A percentile compares a stretch with the other conserved stretches of the same genome.
Conservation (phyloP, 2,113 vertebrate species). For the Anolis sagrei region DNA sequence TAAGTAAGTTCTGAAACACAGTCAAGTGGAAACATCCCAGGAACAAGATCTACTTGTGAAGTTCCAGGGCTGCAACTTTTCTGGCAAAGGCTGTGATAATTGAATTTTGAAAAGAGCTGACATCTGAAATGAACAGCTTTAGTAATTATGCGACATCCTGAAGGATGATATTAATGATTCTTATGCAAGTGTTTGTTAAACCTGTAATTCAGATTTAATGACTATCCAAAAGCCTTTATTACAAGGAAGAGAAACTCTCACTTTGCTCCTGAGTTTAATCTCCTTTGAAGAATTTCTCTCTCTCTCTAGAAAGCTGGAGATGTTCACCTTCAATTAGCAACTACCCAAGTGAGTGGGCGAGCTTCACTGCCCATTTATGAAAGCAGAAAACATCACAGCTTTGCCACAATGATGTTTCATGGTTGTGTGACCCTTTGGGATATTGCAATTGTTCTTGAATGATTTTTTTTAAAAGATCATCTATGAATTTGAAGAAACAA, state of each 20-base stretch:
- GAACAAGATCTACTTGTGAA: constrained; percentile 43
- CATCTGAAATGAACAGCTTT: constrained; percentile 59
- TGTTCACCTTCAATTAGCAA: constrained; percentile 73
- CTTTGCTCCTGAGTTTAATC: constrained; percentile 69
- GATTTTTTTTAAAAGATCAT: constrained; percentile 17
- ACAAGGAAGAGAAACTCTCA: constrained; percentile 60
- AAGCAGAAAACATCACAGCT: constrained; percentile 64
- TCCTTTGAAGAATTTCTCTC: constrained; percentile 71
- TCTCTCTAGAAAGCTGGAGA: constrained; percentile 59
- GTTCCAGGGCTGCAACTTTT: constrained; percentile 41
- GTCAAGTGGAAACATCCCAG: constrained; percentile 41
- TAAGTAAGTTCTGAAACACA: neutral
- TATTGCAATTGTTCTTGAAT: constrained; percentile 60
- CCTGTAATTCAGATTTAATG: constrained; percentile 73
- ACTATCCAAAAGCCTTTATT: constrained; percentile 69
- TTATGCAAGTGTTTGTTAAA: constrained; percentile 74
- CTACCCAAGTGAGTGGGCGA: constrained; percentile 70
- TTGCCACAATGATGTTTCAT: constrained; percentile 62
- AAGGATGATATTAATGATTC: constrained; percentile 67
- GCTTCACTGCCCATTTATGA: constrained; percentile 71
- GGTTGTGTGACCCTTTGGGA: constrained; percentile 63
- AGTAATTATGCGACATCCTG: constrained; percentile 66
- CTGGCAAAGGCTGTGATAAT: constrained; percentile 55
- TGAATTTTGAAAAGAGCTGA: constrained; percentile 71
- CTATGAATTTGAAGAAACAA: constrained; percentile 41